Evolutionary conservation across 2,888 invertebrate genomes (phyloP).

Genomic region (Steromphala cineraria): DNA sequence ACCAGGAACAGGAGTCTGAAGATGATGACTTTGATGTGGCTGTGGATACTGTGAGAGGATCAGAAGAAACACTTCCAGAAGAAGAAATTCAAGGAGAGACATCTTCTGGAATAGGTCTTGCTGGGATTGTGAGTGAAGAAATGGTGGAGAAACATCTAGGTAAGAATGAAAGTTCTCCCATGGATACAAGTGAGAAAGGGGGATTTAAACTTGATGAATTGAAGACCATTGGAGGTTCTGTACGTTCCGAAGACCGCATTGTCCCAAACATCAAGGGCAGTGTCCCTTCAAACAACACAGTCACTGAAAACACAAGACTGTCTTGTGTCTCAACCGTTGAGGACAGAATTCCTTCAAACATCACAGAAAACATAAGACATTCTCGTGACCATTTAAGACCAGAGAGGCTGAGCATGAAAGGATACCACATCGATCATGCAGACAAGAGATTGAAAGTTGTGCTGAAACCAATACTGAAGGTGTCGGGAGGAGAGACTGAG

Average conservation of each 20-base stretch:
- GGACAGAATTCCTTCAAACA: neutral
- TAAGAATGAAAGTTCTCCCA: neutral
- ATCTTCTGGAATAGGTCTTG: neutral
- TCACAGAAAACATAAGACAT: neutral
- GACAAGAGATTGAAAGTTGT: neutral
- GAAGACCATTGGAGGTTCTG: neutral
- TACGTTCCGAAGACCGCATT: neutral
- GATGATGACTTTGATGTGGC: neutral
- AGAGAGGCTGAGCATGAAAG: neutral
- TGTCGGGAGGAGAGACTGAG: neutral
- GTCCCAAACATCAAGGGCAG: neutral
- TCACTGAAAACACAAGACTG: neutral
- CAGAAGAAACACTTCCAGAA: slow-evolving; percentile 14
- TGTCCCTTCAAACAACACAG: neutral
- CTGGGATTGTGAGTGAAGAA: neutral
- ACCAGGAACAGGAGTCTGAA: slow-evolving; percentile 26
- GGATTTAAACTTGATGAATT: neutral
- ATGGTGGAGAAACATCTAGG: neutral
- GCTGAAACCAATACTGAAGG: neutral
- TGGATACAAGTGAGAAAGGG: neutral
- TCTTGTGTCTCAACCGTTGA: neutral
- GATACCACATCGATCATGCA: neutral
- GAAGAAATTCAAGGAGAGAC: neutral
- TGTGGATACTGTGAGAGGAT: neutral
- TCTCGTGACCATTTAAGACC: neutral